phyloP scores from a whole-genome alignment of 37 sponge, comb jelly and placozoan genomes.

The Chondrosia reniformis region DNA sequence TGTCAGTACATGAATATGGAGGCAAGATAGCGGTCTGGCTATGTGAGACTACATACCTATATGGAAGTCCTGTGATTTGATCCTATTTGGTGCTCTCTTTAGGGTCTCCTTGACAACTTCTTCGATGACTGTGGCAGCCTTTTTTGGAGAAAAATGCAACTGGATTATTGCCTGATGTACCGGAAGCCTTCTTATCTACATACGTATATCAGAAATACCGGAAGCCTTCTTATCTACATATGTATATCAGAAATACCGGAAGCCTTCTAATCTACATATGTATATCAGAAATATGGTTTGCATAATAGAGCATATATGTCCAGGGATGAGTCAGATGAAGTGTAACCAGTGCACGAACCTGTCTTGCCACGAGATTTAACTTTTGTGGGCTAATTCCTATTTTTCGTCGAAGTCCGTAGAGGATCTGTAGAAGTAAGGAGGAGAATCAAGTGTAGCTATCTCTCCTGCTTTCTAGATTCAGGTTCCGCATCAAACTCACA shows the following conservation, averaged over 20 bases:
- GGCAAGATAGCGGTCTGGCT: no score
- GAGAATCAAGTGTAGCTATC: background rate
- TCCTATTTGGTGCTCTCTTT: conserved; percentile 41
- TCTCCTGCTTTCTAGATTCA: no score
- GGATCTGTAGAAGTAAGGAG: conserved; percentile 32
- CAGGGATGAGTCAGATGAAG: background rate
- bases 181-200: conserved; percentile 65
- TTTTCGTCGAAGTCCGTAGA: conserved; percentile 49
- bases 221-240: conserved; percentile 63
- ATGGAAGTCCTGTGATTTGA: conserved; percentile 59
- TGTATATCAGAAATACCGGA: conserved; percentile 40
- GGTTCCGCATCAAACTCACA: no score
- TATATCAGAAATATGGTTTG: conserved; percentile 47
- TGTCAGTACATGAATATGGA: background rate
- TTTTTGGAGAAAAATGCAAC: conserved; percentile 76
- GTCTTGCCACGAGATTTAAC: conserved; percentile 73
- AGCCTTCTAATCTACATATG: conserved; percentile 62
- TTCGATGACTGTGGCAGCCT: conserved; percentile 49
- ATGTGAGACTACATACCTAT: conserved; percentile 50
- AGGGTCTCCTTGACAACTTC: conserved; percentile 71
- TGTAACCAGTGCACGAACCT: conserved; percentile 26
- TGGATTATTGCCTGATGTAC: conserved; percentile 68
- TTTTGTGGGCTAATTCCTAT: conserved; percentile 72
- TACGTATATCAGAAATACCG: conserved; percentile 34
- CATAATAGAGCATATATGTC: conserved; percentile 47